Evolutionary conservation across 2,113 vertebrate genomes (phyloP).

Genomic region (Hippocampus guttulatus): DNA sequence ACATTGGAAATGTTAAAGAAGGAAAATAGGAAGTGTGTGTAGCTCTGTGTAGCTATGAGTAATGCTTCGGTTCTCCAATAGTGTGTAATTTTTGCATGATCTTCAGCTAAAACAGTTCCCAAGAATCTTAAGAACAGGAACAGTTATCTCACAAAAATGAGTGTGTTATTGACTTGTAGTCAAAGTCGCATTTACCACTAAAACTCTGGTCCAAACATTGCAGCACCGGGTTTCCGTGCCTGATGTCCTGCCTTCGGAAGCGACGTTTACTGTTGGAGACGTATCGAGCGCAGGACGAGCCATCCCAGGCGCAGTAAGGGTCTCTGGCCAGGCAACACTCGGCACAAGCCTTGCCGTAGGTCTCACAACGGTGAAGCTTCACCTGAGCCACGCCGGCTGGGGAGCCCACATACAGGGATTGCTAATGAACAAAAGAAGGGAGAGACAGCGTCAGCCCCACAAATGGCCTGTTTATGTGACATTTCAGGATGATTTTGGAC

Average conservation of each 20-base stretch:
- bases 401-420: constrained; percentile 85
- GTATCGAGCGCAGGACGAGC: constrained; percentile 76
- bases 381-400: constrained; percentile 79
- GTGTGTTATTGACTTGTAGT: neutral
- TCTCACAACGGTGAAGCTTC: constrained; percentile 83
- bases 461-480: neutral
- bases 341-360: constrained; percentile 84
- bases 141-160: neutral
- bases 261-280: constrained; percentile 74
- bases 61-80: no score
- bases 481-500: neutral
- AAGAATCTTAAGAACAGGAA: no score
- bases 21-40: neutral
- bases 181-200: constrained; percentile 69
- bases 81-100: no score
- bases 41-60: neutral
- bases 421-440: constrained; percentile 61
- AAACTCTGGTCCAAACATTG: constrained; percentile 87
- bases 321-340: constrained; percentile 95
- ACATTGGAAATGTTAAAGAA: neutral
- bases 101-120: no score
- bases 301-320: constrained; percentile 92
- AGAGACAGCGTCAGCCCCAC: neutral
- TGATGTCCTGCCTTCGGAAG: constrained; percentile 80
- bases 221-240: constrained; percentile 78